Evolutionary conservation across 1,140 invertebrate species (phyloP).

Genomic region (Drosophila repleta): DNA sequence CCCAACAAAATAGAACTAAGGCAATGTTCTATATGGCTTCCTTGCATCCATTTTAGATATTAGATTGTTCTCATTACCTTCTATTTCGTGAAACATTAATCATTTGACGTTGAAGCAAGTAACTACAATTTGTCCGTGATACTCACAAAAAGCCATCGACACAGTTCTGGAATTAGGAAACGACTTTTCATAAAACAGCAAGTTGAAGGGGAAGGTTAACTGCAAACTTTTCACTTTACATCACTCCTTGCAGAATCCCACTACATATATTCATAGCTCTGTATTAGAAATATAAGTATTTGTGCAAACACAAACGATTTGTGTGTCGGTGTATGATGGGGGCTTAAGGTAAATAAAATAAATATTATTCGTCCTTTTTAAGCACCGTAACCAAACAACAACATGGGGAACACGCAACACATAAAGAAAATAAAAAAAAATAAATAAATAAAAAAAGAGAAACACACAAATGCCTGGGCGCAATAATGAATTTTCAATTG

Average conservation of each 20-base stretch:
- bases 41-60: slow-evolving; percentile 22
- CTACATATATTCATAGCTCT: slow-evolving; percentile 7
- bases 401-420: slow-evolving; percentile 28
- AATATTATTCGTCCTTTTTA: slow-evolving; percentile 60
- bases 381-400: slow-evolving; percentile 35
- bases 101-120: slow-evolving; percentile 40
- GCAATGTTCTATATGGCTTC: neutral
- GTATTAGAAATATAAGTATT: slow-evolving; percentile 10
- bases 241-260: slow-evolving; percentile 9
- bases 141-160: slow-evolving; percentile 2
- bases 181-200: neutral
- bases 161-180: neutral
- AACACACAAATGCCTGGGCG: slow-evolving; percentile 24
- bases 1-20: too few species aligned
- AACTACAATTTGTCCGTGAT: slow-evolving; percentile 38
- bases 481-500: slow-evolving; percentile 71
- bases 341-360: slow-evolving; percentile 59
- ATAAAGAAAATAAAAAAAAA: neutral
- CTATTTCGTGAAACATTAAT: slow-evolving; percentile 42
- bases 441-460: slow-evolving; percentile 21
- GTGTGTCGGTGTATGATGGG: slow-evolving; percentile 4
- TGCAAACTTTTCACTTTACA: neutral
- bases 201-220: neutral
- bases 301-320: slow-evolving; percentile 15
- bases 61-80: slow-evolving; percentile 38